Percentiles rank a stretch among this genome's conserved stretches.
Conservation (phyloP, 2,888 invertebrate genomes). For the Chymomyza procnemis region DNA sequence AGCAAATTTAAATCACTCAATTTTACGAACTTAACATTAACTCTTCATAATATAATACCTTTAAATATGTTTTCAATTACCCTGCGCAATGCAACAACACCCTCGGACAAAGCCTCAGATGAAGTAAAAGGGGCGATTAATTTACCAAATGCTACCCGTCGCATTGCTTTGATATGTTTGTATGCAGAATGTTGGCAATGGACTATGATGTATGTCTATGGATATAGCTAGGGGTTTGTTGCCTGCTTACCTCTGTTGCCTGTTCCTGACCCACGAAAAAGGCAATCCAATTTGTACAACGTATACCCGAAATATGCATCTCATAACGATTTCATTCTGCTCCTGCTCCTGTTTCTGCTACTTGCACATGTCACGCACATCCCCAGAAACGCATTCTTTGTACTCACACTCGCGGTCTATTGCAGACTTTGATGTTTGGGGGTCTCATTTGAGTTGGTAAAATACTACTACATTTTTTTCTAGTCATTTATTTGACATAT, state of each 20-base stretch:
- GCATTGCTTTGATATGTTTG: not conserved
- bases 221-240: not conserved
- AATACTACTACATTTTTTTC: not conserved
- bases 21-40: not conserved
- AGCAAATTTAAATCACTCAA: not conserved
- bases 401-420: slow-evolving; percentile 19
- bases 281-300: slow-evolving; percentile 15
- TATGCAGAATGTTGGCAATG: slow-evolving; percentile 12
- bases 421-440: slow-evolving; percentile 53
- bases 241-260: slow-evolving; percentile 17
- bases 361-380: no score
- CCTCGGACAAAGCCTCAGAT: not conserved
- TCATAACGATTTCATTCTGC: slow-evolving; percentile 27
- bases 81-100: slow-evolving; percentile 12
- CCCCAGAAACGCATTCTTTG: not conserved
- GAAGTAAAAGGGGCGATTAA: slow-evolving; percentile 61
- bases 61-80: slow-evolving; percentile 8
- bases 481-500: not conserved
- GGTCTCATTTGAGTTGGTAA: slow-evolving; percentile 25
- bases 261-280: slow-evolving; percentile 13
- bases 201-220: not conserved
- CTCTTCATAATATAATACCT: not conserved
- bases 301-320: slow-evolving; percentile 54
- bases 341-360: no score
- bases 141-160: slow-evolving; percentile 44